phyloP scores from a whole-genome alignment of 1,140 invertebrate species.

The Cataglyphis hispanica region DNA sequence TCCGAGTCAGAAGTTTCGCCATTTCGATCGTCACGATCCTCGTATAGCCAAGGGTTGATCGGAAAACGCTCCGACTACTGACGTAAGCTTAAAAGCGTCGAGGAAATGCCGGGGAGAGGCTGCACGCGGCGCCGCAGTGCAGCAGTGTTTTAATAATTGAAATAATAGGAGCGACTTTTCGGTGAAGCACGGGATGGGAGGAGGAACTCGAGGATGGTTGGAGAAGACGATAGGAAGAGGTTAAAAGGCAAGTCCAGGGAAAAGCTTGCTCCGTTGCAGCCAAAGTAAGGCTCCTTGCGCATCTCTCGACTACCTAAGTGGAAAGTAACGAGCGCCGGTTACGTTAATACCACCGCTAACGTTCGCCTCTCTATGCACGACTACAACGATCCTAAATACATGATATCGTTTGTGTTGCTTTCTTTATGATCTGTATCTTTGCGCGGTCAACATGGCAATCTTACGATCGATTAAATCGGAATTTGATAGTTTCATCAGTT shows the following conservation, averaged over 20 bases:
- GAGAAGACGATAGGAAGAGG: slow-evolving; percentile 2
- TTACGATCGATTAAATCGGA: slow-evolving; percentile 59
- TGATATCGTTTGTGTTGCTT: slow-evolving; percentile 57
- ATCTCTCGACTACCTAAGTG: slow-evolving; percentile 62
- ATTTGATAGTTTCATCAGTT: slow-evolving; percentile 41
- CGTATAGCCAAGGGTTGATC: slow-evolving; percentile 12
- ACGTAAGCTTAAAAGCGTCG: slow-evolving; percentile 32
- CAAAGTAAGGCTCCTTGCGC: slow-evolving; percentile 27
- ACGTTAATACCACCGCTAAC: slow-evolving; percentile 48
- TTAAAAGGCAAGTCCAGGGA: background rate
- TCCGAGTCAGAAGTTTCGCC: slow-evolving; percentile 39
- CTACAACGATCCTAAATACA: slow-evolving; percentile 52
- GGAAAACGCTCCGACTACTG: slow-evolving; percentile 24
- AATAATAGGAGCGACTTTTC: slow-evolving; percentile 66
- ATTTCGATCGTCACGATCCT: slow-evolving; percentile 37
- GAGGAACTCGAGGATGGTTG: slow-evolving; percentile 27
- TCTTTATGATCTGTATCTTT: background rate
- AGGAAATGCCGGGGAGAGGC: slow-evolving; percentile 9
- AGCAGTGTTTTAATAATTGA: slow-evolving; percentile 71
- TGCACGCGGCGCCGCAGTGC: slow-evolving; percentile 42
- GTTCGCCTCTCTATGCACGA: slow-evolving; percentile 24
- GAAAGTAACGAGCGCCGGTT: slow-evolving; percentile 75
- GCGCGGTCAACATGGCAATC: slow-evolving; percentile 7
- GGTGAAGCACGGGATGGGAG: slow-evolving; percentile 6
- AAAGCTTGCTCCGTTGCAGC: slow-evolving; percentile 36